Evolutionary conservation across 2,888 invertebrate species (phyloP), one percentile per base, ranked within the genome.

Genomic region (Mactromeris polynyma): DNA sequence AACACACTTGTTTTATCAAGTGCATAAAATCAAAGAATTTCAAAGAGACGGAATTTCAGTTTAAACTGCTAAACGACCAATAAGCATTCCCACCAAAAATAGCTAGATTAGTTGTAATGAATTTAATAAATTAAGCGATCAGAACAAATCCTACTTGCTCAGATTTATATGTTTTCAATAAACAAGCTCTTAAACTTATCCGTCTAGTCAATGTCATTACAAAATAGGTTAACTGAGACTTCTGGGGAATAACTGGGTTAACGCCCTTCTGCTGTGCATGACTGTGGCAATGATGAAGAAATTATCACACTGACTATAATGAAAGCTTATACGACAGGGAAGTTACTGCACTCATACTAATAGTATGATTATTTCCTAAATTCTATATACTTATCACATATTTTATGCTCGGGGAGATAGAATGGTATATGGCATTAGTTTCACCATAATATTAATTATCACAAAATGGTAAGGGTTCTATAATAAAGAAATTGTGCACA

Each of bases 1-100:
- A 81, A 81, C 31, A 46, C 81, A 81, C 54, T 54, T 51, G 46
- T 51, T 42, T 81, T 9, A 17, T 26, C 38, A 31, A 73, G 73
- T 26, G 73, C 33, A 73, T 73, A 36, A 69, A 73, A 26, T 33
- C 73, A 73, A 73, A 73, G 73, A 33, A 73, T 73, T 73, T 73
- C 73, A 73, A 73, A 36, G 73, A 73, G 36, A 11, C 36, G 14
- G 17, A 33, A 17, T 73, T 73, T 73, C 19, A 36, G 73, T 69
- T 33, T 14, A 33, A 73, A 17, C 14, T 26, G 7, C 19, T 17
- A 33, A 33, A 73, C 33, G 11, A 11, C 36, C 33, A 73, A 33
- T 36, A 73, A 73, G 31, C 33, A 17, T 36, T 26, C 73, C 33
- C 73, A 11, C 33, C 36, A 26, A 26, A 64, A 64, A 64, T 26